Base-by-base conservation (phyloP, 2,888 invertebrate genomes). In the Monochamus alternatus region DNA sequence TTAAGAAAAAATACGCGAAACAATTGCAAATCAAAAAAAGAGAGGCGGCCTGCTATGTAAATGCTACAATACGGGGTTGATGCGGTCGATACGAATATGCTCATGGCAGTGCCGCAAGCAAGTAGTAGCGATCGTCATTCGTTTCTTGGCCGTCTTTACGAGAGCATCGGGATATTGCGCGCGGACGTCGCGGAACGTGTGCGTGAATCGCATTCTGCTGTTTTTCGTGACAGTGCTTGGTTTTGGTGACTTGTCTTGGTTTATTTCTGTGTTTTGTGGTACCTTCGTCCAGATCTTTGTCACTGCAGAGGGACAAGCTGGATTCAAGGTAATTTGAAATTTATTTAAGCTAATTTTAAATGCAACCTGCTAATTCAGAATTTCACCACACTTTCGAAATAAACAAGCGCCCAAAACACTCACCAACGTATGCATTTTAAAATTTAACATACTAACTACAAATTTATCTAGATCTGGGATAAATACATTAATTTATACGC, bases 71-170 rank as follows among this genome's bases (percentile, higher is more conserved):
- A 84, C 82, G 81, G 83, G 84, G 84, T 82, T 83, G 82, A 79
- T 81, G 81, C 83, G 85, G 85, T 85, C 85, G 85, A 85, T 85
- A 85, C 83, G 83, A 82, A 82, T 81, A 82, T 80, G 85, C 85
- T 84, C 81, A 80, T 82, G 84, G 85, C 84, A 79, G 82, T 84
- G 85, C 85, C 85, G 85, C 84, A 83, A 85, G 85, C 84, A 81
- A 81, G 84, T 77, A 82, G 81, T 74, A 77, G 78, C 82, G 77
- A 81, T 81, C 81, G 81, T 82, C 85, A 85, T 84, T 85, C 83
- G 84, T 82, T 82, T 80, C 78, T 81, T 79, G 84, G 78, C 80
- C 78, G 82, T 76, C 77, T 79, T 62, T 77, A 76, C 78, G 84
- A 77, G 80, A 75, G 67, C 73, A 58, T 70, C 77, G 74, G 62